A percentile compares a stretch with the other conserved stretches of the same genome.
These are phyloP conservation scores for Anolis apletophallus DNA, from an alignment of 2,797 vertebrate genomes.

Conservation along the genomic window DNA sequence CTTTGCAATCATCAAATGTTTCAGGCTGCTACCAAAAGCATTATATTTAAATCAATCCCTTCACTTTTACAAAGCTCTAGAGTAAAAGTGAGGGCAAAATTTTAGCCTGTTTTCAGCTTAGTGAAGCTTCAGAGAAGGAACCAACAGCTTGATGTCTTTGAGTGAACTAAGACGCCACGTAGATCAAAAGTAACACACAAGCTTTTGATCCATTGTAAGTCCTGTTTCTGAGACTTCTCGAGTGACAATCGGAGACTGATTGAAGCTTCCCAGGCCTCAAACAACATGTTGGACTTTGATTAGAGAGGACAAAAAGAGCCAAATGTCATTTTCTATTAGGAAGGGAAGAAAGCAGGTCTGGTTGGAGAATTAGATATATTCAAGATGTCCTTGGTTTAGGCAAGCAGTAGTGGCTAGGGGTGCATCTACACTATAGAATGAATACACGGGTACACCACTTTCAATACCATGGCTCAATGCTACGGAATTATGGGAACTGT, in stretches of 20 bases:
- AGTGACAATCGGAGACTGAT: constrained; percentile 27
- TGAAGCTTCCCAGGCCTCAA: constrained; percentile 21
- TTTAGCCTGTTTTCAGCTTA: constrained; percentile 45
- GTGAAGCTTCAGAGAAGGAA: constrained; percentile 53
- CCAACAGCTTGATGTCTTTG: constrained; percentile 43
- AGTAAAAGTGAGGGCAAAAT: not conserved
- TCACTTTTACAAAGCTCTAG: constrained; percentile 29
- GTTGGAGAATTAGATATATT: not conserved
- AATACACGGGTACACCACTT: too few species aligned
- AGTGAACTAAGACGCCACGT: constrained; percentile 27
- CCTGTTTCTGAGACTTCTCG: constrained; percentile 52
- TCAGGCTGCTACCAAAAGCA: constrained; percentile 32
- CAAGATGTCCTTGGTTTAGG: not conserved
- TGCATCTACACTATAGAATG: not conserved
- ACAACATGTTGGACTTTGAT: constrained; percentile 18
- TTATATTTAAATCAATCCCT: constrained; percentile 17
- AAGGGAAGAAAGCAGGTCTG: not conserved
- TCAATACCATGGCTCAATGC: too few species aligned
- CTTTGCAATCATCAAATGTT: not conserved
- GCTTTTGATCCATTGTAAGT: constrained; percentile 60
- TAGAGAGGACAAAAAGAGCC: not conserved
- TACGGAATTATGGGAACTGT: too few species aligned
- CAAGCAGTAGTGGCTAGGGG: not conserved
- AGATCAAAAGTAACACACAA: constrained; percentile 63
- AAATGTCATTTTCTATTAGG: constrained; percentile 1